Conservation (phyloP, 2,888 invertebrate species). For the Acleris emargana region DNA sequence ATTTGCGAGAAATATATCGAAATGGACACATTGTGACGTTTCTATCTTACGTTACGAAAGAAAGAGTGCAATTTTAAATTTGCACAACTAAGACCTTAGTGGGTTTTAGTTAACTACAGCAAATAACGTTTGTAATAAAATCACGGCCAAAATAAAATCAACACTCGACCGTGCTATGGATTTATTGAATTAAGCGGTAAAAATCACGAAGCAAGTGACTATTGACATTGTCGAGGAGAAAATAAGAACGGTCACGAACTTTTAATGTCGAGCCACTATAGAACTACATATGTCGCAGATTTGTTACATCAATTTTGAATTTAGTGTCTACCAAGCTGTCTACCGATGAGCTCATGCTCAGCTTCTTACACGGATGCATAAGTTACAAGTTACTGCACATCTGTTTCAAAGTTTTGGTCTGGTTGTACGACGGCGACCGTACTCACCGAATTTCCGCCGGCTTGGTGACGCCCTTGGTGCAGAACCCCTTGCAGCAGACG, state of each 20-base stretch:
- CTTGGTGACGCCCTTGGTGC: conserved; percentile 73
- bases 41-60: conserved; percentile 10
- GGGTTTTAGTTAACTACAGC: background rate
- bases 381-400: no score
- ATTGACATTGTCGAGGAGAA: no score
- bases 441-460: conserved; percentile 34
- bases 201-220: background rate
- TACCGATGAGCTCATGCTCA: no score
- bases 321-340: no score
- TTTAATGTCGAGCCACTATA: no score
- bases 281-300: no score
- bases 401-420: background rate
- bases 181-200: conserved; percentile 9
- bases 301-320: no score
- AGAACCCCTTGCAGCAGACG: conserved; percentile 83
- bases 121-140: conserved; percentile 22
- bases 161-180: background rate
- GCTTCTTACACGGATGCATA: no score
- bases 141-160: conserved; percentile 26
- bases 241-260: no score
- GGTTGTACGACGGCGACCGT: background rate
- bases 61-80: conserved; percentile 18
- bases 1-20: conserved; percentile 4
- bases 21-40: conserved; percentile 8
- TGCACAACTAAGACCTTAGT: conserved; percentile 6